Conservation (phyloP, 2,888 invertebrate genomes). For the Coecobrya sp. region DNA sequence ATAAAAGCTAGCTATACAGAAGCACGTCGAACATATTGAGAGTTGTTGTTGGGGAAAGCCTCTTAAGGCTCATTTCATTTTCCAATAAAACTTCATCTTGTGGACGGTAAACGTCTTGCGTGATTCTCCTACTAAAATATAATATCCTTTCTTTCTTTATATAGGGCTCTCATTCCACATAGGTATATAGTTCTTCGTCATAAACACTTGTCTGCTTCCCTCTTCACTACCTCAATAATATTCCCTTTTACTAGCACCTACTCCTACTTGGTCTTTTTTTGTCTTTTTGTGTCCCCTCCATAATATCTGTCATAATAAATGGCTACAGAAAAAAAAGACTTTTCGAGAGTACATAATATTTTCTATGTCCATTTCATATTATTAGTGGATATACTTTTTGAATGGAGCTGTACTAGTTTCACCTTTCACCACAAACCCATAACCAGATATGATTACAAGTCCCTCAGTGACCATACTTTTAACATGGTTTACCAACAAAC, state of each 20-base stretch:
- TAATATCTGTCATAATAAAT: slow-evolving; percentile 18
- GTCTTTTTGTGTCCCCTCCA: slow-evolving; percentile 42
- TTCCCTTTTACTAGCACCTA: neutral
- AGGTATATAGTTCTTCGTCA: neutral
- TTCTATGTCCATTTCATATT: slow-evolving; percentile 2
- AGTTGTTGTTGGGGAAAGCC: slow-evolving; percentile 79
- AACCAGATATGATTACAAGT: slow-evolving; percentile 54
- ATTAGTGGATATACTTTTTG: neutral
- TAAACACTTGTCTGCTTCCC: slow-evolving; percentile 44
- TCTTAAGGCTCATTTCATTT: slow-evolving; percentile 86
- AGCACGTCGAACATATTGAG: slow-evolving; percentile 47
- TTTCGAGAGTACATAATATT: neutral
- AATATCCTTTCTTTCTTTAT: slow-evolving; percentile 24
- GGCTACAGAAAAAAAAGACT: neutral
- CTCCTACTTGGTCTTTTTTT: neutral
- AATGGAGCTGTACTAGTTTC: neutral
- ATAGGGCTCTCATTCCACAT: neutral
- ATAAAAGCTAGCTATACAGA: neutral
- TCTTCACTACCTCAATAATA: neutral
- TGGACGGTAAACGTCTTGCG: slow-evolving; percentile 85
- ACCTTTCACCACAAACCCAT: neutral
- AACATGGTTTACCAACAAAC: neutral
- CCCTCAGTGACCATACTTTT: slow-evolving; percentile 56
- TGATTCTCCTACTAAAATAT: slow-evolving; percentile 85
- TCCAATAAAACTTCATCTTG: slow-evolving; percentile 86